Evolutionary conservation across 2,113 vertebrate genomes (phyloP), one percentile per base, ranked within the genome.

Genomic region (Clinocottus analis): DNA sequence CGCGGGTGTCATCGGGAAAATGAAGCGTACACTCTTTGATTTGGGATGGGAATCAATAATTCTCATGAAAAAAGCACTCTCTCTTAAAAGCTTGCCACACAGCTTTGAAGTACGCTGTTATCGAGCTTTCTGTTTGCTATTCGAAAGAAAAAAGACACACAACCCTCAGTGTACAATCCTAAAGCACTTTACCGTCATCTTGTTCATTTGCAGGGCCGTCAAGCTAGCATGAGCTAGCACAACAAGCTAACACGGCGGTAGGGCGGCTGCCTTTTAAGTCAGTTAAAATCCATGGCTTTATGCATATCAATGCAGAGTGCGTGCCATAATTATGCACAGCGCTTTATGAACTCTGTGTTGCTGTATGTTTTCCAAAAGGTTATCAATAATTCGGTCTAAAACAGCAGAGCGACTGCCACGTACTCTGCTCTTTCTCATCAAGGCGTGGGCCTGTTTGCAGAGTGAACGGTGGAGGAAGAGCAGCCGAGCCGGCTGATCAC

Each of bases 311-410:
- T 53, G 59, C 49, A 51, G n/a, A 60, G 27, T 51, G 56, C 43
- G 13, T 69, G 63, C 64, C 69, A 19, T 47, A 31, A 65, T 43
- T 39, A n/a, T 45, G 58, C 65, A 23, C 49, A 35, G 17, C 10
- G 0, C 33, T 39, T 78, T 63, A 39, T 47, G 2, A 59, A 21
- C 58, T 51, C 2, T 12, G 8, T 1, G 14, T 60, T 29, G 43
- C 80, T 72, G 41, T 56, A 17, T 64, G 66, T 71, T 78, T 66
- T 37, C 65, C 31, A 61, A 81, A 62, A 68, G 70, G 33, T 80
- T 84, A 86, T 85, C 78, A 76, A 80, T 84, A 68, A 85, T 49
- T 74, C 23, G 43, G 56, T 35, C 47, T 63, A 69, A 62, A 73
- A 85, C 68, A 64, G 64, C 56, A 2, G 51, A 71, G 79, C 85